A percentile compares a stretch with the other conserved stretches of the same genome.
phyloP scores from a whole-genome alignment of 2,888 invertebrate genomes.

The Orchesella flavescens region DNA sequence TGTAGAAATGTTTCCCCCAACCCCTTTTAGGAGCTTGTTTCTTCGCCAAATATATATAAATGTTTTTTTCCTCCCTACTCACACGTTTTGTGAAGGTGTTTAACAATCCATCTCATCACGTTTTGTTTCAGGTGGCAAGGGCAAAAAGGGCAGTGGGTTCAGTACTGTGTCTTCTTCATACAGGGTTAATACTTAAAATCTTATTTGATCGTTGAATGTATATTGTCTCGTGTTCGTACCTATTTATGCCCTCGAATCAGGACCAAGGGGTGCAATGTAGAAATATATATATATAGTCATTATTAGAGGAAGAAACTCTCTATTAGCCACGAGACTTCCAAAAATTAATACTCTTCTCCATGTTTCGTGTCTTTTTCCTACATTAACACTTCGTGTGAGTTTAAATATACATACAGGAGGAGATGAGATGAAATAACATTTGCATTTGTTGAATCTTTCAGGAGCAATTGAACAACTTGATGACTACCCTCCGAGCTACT shows the following conservation, averaged over 20 bases:
- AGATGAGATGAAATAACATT: background rate
- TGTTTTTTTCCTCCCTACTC: background rate
- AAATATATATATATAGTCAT: too few species aligned
- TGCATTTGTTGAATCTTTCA: slow-evolving; percentile 73
- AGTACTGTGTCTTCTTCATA: slow-evolving; percentile 76
- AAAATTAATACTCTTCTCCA: too few species aligned
- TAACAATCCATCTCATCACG: background rate
- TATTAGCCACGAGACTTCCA: too few species aligned
- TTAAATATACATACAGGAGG: background rate
- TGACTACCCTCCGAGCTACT: slow-evolving; percentile 95
- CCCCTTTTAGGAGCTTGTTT: background rate
- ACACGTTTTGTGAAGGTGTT: background rate
- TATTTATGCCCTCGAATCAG: slow-evolving; percentile 73
- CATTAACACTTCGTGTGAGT: too few species aligned
- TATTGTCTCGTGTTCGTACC: background rate
- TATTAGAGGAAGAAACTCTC: too few species aligned
- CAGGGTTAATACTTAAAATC: slow-evolving; percentile 73
- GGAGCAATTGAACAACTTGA: slow-evolving; percentile 98
- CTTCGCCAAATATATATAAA: too few species aligned
- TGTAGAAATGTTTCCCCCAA: background rate
- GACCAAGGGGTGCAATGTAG: slow-evolving; percentile 73
- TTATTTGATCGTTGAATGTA: background rate
- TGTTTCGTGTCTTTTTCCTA: too few species aligned
- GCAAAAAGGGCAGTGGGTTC: slow-evolving; percentile 76
- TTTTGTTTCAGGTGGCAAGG: slow-evolving; percentile 74